A percentile compares a stretch with the other conserved stretches of the same genome.
Conservation (phyloP, 1,140 invertebrate genomes). For the Drosophila ficusphila region DNA sequence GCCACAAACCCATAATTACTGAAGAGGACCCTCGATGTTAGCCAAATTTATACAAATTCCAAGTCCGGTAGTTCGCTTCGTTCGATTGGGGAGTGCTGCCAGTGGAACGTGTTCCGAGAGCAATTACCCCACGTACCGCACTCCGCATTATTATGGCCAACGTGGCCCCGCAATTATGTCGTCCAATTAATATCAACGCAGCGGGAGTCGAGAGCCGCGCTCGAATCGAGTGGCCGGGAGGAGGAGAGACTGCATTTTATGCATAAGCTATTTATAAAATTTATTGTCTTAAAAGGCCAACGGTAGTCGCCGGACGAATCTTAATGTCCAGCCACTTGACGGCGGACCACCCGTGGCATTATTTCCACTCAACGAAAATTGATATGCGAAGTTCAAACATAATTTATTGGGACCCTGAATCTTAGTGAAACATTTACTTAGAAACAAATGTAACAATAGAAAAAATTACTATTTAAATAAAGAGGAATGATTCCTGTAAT, state of each 20-base stretch:
- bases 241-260: slow-evolving; percentile 56
- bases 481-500: too few species aligned
- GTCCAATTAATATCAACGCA: slow-evolving; percentile 84
- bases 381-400: background rate
- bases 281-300: slow-evolving; percentile 75
- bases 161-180: slow-evolving; percentile 82
- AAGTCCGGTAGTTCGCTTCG: slow-evolving; percentile 28
- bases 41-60: slow-evolving; percentile 78
- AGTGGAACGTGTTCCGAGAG: slow-evolving; percentile 64
- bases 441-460: too few species aligned
- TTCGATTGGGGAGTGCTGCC: slow-evolving; percentile 64
- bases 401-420: background rate
- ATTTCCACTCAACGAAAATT: slow-evolving; percentile 14
- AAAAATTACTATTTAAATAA: background rate
- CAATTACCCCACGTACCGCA: slow-evolving; percentile 44
- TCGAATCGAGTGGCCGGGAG: slow-evolving; percentile 11
- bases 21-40: slow-evolving; percentile 44
- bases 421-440: too few species aligned
- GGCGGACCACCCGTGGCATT: slow-evolving; percentile 64
- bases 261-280: slow-evolving; percentile 76
- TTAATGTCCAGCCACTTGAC: slow-evolving; percentile 53
- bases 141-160: slow-evolving; percentile 75
- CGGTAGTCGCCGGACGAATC: slow-evolving; percentile 55
- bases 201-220: slow-evolving; percentile 54
- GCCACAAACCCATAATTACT: slow-evolving; percentile 65